Percentiles rank a stretch among this genome's conserved stretches.
Conservation (phyloP, 2,113 vertebrate species). For the Pycnonotus jocosus region DNA sequence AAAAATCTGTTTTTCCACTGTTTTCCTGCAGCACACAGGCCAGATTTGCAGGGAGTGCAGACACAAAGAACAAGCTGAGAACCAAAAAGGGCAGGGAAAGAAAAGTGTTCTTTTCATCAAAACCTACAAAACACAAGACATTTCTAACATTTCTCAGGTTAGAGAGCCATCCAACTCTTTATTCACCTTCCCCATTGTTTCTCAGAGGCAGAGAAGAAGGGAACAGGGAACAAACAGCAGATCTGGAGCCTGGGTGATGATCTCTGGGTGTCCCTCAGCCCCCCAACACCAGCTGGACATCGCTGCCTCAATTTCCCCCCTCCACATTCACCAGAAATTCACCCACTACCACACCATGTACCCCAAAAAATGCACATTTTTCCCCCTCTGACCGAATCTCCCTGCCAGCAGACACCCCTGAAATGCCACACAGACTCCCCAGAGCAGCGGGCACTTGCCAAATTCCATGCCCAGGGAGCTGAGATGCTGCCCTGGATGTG, state of each 20-base stretch:
- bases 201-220: background rate
- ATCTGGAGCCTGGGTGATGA: background rate
- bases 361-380: accelerated
- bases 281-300: accelerated
- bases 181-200: background rate
- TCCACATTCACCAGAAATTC: background rate
- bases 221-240: background rate
- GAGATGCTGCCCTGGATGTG: accelerated
- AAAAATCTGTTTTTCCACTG: background rate
- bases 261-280: accelerated
- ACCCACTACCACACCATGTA: background rate
- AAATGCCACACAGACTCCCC: background rate
- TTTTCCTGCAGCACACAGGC: background rate
- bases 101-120: background rate
- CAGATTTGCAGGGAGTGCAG: background rate
- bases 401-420: background rate
- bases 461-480: background rate
- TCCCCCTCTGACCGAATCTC: background rate
- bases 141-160: background rate
- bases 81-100: background rate
- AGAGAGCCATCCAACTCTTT: accelerated
- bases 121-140: background rate
- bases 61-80: background rate
- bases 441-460: accelerated
- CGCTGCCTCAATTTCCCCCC: background rate